Conservation (phyloP, 2,888 invertebrate species). For the Microdon myrmicae region DNA sequence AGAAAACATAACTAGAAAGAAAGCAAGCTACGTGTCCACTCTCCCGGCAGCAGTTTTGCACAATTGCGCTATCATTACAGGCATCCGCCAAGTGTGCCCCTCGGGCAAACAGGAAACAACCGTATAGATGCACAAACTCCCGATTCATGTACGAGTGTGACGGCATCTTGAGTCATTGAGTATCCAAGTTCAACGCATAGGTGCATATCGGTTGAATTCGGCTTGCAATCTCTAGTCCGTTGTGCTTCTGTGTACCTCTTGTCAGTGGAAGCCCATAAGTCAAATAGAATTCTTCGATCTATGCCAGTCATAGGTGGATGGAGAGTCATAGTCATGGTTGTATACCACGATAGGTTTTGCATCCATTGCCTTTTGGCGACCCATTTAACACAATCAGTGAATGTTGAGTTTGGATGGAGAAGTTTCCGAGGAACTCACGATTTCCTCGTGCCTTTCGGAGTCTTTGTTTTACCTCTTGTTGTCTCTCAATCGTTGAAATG, state of each 20-base stretch:
- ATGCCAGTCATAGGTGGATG: conserved; percentile 33
- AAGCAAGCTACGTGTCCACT: conserved; percentile 9
- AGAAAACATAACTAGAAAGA: too few species aligned
- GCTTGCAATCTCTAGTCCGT: background rate
- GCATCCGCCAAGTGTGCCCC: conserved; percentile 21
- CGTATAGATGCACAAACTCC: too few species aligned
- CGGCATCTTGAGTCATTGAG: conserved; percentile 10
- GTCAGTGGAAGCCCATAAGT: conserved; percentile 33
- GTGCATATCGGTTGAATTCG: conserved; percentile 2
- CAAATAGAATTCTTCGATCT: conserved; percentile 34
- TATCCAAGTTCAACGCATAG: conserved; percentile 31
- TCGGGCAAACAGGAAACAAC: conserved; percentile 31
- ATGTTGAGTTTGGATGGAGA: too few species aligned
- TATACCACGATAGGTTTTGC: too few species aligned
- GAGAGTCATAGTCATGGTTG: too few species aligned
- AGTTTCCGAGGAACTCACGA: conserved; percentile 26
- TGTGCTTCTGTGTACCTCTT: background rate
- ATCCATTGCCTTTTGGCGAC: conserved; percentile 1
- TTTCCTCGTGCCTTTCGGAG: conserved; percentile 1
- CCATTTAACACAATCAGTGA: conserved; percentile 25
- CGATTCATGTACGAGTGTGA: too few species aligned
- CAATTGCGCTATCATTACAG: conserved; percentile 25
- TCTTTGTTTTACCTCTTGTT: conserved; percentile 12
- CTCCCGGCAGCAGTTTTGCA: conserved; percentile 34
- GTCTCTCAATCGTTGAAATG: too few species aligned